phyloP scores from a whole-genome alignment of 1,140 invertebrate genomes.

The Zaprionus kolodkinae region DNA sequence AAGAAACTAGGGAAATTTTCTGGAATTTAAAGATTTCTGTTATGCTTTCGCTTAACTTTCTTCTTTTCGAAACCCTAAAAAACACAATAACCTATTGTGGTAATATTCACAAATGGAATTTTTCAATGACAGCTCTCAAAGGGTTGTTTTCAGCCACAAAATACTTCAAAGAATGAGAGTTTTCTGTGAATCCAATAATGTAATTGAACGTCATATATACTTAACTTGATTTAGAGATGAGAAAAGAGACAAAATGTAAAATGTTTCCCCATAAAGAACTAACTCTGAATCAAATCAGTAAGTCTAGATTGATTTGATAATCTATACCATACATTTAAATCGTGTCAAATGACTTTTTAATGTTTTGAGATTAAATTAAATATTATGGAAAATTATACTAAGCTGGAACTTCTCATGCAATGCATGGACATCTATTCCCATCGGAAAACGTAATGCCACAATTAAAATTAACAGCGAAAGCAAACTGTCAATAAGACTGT shows the following conservation, averaged over 20 bases:
- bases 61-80: not conserved
- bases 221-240: not conserved
- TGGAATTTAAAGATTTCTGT: no score
- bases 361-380: not conserved
- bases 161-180: not conserved
- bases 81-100: not conserved
- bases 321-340: not conserved
- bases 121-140: not conserved
- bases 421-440: no score
- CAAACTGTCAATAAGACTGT: slow-evolving; percentile 77
- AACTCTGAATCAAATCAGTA: not conserved
- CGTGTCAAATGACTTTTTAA: not conserved
- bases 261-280: not conserved
- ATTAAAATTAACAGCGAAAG: slow-evolving; percentile 76
- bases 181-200: not conserved
- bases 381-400: no score
- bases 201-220: not conserved
- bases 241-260: not conserved
- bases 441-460: slow-evolving; percentile 54
- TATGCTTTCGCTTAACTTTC: not conserved
- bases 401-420: no score
- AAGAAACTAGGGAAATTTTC: no score
- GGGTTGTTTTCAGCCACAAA: not conserved
- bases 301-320: not conserved
- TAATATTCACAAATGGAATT: not conserved